These are phyloP conservation scores for Melanotaenia maccullochi DNA, from an alignment of 2,797 vertebrate species.

Conservation along the genomic window DNA sequence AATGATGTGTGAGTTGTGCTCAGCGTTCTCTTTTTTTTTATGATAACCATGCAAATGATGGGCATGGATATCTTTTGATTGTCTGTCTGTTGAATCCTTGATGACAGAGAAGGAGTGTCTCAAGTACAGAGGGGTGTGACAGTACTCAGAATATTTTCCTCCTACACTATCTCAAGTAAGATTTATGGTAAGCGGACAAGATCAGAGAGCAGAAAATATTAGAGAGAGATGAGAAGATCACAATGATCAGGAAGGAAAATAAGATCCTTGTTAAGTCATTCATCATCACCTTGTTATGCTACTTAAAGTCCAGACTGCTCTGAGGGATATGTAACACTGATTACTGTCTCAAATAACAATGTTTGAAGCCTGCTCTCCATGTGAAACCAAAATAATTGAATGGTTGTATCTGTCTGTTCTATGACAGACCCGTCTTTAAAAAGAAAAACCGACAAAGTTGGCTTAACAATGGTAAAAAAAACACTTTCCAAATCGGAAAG, in stretches of 20 bases:
- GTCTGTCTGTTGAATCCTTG: conserved; percentile 67
- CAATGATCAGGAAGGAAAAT: conserved; percentile 79
- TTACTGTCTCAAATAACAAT: conserved; percentile 42
- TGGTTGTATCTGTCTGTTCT: conserved; percentile 33
- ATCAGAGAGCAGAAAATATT: conserved; percentile 55
- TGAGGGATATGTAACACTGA: conserved; percentile 44
- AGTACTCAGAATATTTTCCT: conserved; percentile 68
- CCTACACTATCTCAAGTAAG: conserved; percentile 81
- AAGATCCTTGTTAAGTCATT: conserved; percentile 61
- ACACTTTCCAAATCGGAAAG: background rate
- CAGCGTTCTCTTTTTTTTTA: conserved; percentile 31
- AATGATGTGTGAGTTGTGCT: conserved; percentile 19
- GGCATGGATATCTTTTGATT: conserved; percentile 70
- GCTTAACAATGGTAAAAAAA: background rate
- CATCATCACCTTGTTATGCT: conserved; percentile 59
- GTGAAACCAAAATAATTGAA: conserved; percentile 55
- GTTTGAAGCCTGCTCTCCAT: conserved; percentile 27
- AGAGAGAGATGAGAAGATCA: conserved; percentile 64
- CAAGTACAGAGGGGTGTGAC: conserved; percentile 60
- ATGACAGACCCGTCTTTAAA: background rate
- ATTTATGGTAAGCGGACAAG: conserved; percentile 70
- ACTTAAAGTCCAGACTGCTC: conserved; percentile 46
- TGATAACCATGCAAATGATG: conserved; percentile 43
- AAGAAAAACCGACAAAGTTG: background rate
- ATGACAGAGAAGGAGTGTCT: conserved; percentile 68